Evolutionary conservation across 2,888 invertebrate genomes (phyloP), one percentile per base, ranked within the genome.

Genomic region (Physocephala rufipes): DNA sequence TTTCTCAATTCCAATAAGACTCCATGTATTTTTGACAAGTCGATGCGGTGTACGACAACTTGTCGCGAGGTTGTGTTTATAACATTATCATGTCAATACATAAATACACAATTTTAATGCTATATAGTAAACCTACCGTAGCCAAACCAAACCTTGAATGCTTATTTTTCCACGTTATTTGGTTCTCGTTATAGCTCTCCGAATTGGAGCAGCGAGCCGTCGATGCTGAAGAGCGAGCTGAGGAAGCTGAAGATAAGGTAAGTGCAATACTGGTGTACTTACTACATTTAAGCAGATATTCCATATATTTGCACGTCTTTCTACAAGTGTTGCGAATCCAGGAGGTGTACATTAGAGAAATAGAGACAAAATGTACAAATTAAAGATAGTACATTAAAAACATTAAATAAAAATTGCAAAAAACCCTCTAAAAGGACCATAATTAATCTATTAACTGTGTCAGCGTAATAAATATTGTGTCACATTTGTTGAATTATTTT

Each of bases 211-310:
- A 95, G 85, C 91, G 95, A 82, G 95, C 95, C 85, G 89, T 95
- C 87, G 95, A 96, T 87, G 96, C 96, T 80, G 96, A 96, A 88
- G 92, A 93, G 80, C 90, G 96, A 81, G 96, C 96, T 67, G 95
- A 95, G 84, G 95, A 95, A 87, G 96, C 96, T 75, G 95, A 96
- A 87, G 95, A 95, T 87, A 96, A 96, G 94, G 96, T 96, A 90
- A 89, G 87, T 68, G 9, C 36, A 36, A 36, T 36, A 36, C 36
- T 36, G n/a, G 16, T 1, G 1, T 47, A 1, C 1, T 49, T 15
- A 49, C 16, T 49, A 49, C 49, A n/a, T 36, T 7, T 36, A 36
- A 7, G 36, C 36, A 36, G 36, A 36, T n/a, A n/a, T n/a, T n/a
- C n/a, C 36, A 36, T 4, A 19, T 49, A n/a, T 49, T 28, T 13